phyloP scores from a whole-genome alignment of 2,888 invertebrate species.

The Fragum whitleyi region DNA sequence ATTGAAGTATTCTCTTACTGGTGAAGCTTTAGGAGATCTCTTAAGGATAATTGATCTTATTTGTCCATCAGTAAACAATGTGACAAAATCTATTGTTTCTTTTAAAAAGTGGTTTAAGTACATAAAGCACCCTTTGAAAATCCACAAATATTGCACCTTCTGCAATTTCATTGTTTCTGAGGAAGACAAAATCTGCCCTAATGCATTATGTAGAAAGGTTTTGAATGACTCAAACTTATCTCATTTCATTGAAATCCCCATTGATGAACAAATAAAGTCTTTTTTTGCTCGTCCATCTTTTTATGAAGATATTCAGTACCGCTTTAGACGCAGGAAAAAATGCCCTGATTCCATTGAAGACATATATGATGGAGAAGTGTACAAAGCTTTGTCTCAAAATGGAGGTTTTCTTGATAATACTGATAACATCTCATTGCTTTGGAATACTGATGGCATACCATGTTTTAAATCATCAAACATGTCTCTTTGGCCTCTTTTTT shows the following conservation, averaged over 20 bases:
- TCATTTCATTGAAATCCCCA: no score
- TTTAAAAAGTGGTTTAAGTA: constrained; percentile 26
- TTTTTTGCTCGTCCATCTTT: constrained; percentile 14
- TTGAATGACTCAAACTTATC: not conserved
- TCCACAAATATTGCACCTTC: constrained; percentile 25
- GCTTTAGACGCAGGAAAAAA: constrained; percentile 18
- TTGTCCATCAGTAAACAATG: constrained; percentile 5
- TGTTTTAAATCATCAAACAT: constrained; percentile 23
- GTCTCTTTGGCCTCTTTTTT: constrained; percentile 31
- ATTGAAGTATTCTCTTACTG: no score
- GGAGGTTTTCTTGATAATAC: constrained; percentile 19
- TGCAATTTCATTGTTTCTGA: no score
- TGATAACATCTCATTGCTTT: no score
- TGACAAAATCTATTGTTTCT: constrained; percentile 14
- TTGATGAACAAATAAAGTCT: constrained; percentile 15
- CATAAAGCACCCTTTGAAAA: constrained; percentile 21
- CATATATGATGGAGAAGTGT: no score
- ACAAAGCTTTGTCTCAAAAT: constrained; percentile 9
- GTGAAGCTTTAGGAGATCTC: constrained; percentile 11
- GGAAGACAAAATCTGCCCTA: not conserved
- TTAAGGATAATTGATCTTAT: constrained; percentile 12
- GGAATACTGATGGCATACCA: constrained; percentile 21
- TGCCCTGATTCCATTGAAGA: no score
- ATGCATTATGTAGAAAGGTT: constrained; percentile 4
- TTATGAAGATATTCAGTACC: no score